Base-by-base conservation (phyloP, 2,888 invertebrate genomes). In the Pyrocoelia pectoralis region DNA sequence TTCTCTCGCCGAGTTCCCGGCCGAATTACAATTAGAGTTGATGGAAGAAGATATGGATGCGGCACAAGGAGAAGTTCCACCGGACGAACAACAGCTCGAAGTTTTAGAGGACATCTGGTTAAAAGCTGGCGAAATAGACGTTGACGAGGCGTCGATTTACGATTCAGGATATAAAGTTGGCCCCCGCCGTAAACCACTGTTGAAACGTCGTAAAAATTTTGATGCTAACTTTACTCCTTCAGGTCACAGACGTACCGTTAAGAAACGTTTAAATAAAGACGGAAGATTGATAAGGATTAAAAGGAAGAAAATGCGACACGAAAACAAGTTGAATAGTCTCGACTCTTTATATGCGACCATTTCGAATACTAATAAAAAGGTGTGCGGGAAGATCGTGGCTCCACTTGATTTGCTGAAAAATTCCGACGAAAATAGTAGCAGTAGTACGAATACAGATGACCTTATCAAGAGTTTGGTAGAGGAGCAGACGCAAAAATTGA, bases 71-170 rank as follows among this genome's bases (percentile, higher is more conserved):
- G 81, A 83, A 46, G 74, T 82, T 14, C 84, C 84, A 4, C 89
- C 89, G 0, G 91, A 91, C 74, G 92, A 91, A 71, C 87, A 88
- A 46, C 89, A 90, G 67, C 76, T 91, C 28, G 91, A 90, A 78
- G 91, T 86, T 3, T 81, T 92, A 2, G 91, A 91, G 80, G 91
- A 92, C 73, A 91, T 92, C 70, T 92, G 91, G 90, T 75, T 91
- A 9, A 92, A 92, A 81, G 92, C 92, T 28, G 91, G 90, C 49
- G 91, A 92, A 82, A 90, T 64, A 85, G 85, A 86, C 69, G 80
- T 85, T 0, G 80, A 83, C 38, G 85, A 86, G 65, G 85, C 84
- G 0, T 74, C 80, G 8, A 79, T 86, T 5, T 83, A 81, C 56
- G 85, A 86, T 63, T 85, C 83, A 40, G 86, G 86, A 4, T 85